These are phyloP conservation scores for Melanotaenia boesemani DNA, from an alignment of 2,797 vertebrate genomes.

Conservation along the genomic window DNA sequence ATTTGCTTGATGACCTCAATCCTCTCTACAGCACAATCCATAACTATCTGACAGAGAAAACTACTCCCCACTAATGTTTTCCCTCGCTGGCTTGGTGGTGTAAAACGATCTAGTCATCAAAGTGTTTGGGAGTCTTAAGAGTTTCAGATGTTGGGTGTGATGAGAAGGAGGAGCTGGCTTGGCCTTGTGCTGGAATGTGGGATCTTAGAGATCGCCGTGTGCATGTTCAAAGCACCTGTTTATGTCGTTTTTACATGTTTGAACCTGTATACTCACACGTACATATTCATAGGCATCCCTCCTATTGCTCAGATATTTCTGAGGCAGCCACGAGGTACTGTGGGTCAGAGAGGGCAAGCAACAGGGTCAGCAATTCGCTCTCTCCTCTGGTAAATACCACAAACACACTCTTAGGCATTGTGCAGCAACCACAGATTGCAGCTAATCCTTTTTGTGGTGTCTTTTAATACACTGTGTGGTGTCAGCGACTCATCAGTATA, in stretches of 20 bases:
- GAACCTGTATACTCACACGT: conserved; percentile 48
- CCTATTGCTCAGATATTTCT: conserved; percentile 66
- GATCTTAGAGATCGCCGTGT: conserved; percentile 43
- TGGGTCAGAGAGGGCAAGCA: conserved; percentile 4
- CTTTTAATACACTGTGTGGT: conserved; percentile 12
- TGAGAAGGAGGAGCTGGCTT: conserved; percentile 54
- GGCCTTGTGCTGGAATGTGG: conserved; percentile 61
- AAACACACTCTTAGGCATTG: conserved; percentile 14
- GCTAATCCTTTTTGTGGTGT: conserved; percentile 14
- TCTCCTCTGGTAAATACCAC: conserved; percentile 30
- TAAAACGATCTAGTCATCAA: conserved; percentile 62
- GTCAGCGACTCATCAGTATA: conserved; percentile 25
- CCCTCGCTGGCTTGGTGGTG: conserved; percentile 31
- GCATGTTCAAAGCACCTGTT: conserved; percentile 63
- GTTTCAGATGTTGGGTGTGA: conserved; percentile 54
- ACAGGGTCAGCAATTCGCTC: conserved; percentile 32
- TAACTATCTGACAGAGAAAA: conserved; percentile 54
- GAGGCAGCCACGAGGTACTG: conserved; percentile 32
- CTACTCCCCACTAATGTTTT: conserved; percentile 50
- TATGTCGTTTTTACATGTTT: conserved; percentile 57
- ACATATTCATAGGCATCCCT: conserved; percentile 48
- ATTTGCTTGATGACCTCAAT: conserved; percentile 76
- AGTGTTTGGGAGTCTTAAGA: conserved; percentile 54
- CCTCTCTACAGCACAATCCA: conserved; percentile 58
- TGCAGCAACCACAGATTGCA: conserved; percentile 17